Conservation (phyloP, 2,888 invertebrate genomes). For the Torymus auratus region DNA sequence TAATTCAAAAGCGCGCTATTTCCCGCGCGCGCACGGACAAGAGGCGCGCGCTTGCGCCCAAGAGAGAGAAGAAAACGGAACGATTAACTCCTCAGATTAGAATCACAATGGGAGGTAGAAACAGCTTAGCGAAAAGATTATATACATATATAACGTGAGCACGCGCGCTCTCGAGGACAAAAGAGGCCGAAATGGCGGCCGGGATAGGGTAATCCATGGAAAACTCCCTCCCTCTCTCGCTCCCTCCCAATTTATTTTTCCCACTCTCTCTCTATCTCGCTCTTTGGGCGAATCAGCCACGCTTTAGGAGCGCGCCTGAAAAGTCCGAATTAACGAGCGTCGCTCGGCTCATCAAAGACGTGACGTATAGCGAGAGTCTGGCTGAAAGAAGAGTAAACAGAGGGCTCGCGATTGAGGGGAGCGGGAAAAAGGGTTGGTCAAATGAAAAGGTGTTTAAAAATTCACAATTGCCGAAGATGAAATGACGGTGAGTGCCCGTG, state of each 20-base stretch:
- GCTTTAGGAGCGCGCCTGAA: background rate
- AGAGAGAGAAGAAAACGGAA: slow-evolving; percentile 1
- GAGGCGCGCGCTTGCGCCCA: background rate
- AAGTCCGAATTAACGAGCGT: slow-evolving; percentile 28
- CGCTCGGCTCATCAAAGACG: too few species aligned
- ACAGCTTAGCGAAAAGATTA: slow-evolving; percentile 54
- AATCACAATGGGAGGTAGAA: slow-evolving; percentile 55
- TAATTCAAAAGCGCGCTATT: slow-evolving; percentile 59
- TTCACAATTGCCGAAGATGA: too few species aligned
- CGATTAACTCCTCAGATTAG: slow-evolving; percentile 59
- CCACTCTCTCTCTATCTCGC: background rate
- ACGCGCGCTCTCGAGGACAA: slow-evolving; percentile 14
- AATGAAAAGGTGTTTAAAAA: background rate
- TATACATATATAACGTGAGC: slow-evolving; percentile 22
- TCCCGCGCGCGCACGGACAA: slow-evolving; percentile 13
- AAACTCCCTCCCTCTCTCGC: too few species aligned
- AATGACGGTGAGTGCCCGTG: too few species aligned
- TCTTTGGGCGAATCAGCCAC: background rate
- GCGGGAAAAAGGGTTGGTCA: background rate
- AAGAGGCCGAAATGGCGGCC: slow-evolving; percentile 25
- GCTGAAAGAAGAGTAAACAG: slow-evolving; percentile 34
- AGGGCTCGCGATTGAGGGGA: background rate
- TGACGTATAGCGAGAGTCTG: background rate
- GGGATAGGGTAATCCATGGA: slow-evolving; percentile 18
- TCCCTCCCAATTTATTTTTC: slow-evolving; percentile 40